A percentile compares a stretch with the other conserved stretches of the same genome.
phyloP scores from a whole-genome alignment of 2,888 invertebrate species.

The Charanyca ferruginea region DNA sequence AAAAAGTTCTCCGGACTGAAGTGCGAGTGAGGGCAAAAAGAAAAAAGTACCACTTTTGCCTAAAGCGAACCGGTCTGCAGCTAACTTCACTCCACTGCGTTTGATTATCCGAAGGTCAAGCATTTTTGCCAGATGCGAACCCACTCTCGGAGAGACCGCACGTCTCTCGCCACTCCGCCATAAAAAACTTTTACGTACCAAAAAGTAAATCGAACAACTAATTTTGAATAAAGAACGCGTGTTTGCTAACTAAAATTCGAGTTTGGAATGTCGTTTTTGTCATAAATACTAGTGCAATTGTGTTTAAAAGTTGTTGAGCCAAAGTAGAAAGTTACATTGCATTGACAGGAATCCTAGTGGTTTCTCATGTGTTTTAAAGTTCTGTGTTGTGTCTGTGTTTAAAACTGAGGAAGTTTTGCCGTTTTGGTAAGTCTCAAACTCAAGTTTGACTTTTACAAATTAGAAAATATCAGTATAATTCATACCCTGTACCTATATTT shows the following conservation, averaged over 20 bases:
- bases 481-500: background rate
- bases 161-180: constrained; percentile 63
- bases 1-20: constrained; percentile 66
- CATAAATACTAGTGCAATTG: constrained; percentile 42
- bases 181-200: constrained; percentile 77
- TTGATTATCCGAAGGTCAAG: constrained; percentile 86
- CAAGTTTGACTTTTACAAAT: constrained; percentile 6
- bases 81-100: constrained; percentile 84
- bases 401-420: constrained; percentile 73
- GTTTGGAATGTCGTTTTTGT: constrained; percentile 39
- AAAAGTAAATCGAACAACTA: constrained; percentile 68
- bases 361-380: constrained; percentile 74
- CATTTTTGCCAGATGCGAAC: constrained; percentile 76
- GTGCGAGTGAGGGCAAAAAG: constrained; percentile 71
- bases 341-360: constrained; percentile 77
- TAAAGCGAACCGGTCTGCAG: constrained; percentile 84
- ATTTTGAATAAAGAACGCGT: constrained; percentile 53
- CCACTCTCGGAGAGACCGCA: constrained; percentile 64
- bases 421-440: constrained; percentile 66
- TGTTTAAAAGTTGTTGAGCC: constrained; percentile 61
- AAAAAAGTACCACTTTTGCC: constrained; percentile 84
- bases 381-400: constrained; percentile 78
- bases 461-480: background rate
- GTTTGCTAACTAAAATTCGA: constrained; percentile 29
- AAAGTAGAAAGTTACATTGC: constrained; percentile 79